These are phyloP conservation scores for Drosophila meridionalis DNA, from an alignment of 2,888 invertebrate genomes.

Conservation along the genomic window DNA sequence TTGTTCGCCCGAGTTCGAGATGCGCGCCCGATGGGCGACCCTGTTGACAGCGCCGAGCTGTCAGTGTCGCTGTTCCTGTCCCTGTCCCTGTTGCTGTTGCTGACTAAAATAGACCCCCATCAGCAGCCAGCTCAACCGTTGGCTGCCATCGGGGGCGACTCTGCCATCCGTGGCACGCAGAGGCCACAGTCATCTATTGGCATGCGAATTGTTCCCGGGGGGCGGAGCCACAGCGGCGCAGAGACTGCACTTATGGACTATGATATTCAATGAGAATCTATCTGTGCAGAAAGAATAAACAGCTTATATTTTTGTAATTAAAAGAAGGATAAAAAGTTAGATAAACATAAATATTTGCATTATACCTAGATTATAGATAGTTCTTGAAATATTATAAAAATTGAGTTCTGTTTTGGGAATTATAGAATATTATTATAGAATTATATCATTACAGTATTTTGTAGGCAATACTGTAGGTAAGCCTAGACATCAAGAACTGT, in stretches of 20 bases:
- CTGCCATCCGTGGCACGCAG: conserved; percentile 50
- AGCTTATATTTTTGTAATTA: background rate
- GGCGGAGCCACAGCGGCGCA: conserved; percentile 28
- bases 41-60: conserved; percentile 62
- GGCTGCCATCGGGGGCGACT: conserved; percentile 8
- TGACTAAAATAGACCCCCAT: conserved; percentile 44
- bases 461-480: background rate
- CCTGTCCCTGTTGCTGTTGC: too few relatives aligned
- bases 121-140: conserved; percentile 6
- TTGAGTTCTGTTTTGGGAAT: background rate
- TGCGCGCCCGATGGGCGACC: conserved; percentile 35
- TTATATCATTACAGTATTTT: too few relatives aligned
- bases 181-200: conserved; percentile 48
- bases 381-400: background rate
- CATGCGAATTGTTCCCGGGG: conserved; percentile 33
- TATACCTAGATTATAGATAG: background rate
- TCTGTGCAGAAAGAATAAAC: background rate
- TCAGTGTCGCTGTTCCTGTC: conserved; percentile 50
- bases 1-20: conserved; percentile 79
- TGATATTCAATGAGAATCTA: background rate
- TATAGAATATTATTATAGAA: background rate
- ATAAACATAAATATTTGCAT: background rate
- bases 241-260: background rate
- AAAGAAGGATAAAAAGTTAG: background rate
- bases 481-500: background rate